Conservation (phyloP, 1,140 invertebrate species). For the Reticulitermes speratus region DNA sequence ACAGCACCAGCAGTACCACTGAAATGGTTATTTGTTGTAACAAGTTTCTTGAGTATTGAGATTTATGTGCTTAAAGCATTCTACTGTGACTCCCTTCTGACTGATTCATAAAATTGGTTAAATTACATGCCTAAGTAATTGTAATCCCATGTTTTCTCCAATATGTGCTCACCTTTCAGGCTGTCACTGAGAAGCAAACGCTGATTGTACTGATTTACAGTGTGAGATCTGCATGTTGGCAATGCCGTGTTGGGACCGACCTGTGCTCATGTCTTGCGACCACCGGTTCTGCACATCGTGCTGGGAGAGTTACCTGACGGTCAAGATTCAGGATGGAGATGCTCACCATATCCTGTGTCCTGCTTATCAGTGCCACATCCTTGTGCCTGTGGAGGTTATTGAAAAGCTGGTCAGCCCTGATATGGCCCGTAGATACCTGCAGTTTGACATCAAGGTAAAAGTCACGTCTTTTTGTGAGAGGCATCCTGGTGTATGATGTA, state of each 20-base stretch:
- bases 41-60: no score
- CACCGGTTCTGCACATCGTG: constrained; percentile 66
- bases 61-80: no score
- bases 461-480: no score
- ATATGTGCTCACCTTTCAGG: no score
- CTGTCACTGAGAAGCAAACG: no score
- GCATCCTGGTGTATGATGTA: no score
- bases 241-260: constrained; percentile 45
- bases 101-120: no score
- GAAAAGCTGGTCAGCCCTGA: constrained; percentile 65
- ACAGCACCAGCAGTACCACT: no score
- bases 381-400: constrained; percentile 69
- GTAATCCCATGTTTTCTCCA: no score
- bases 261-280: constrained; percentile 55
- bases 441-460: constrained; percentile 70
- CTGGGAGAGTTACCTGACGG: constrained; percentile 67
- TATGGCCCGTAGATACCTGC: constrained; percentile 65
- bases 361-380: constrained; percentile 61
- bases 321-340: constrained; percentile 68
- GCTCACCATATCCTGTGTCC: constrained; percentile 68
- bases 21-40: no score
- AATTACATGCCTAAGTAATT: no score
- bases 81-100: no score
- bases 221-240: constrained; percentile 64
- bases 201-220: constrained; percentile 42